Conservation (phyloP, 2,113 vertebrate genomes). For the Xiphias gladius region DNA sequence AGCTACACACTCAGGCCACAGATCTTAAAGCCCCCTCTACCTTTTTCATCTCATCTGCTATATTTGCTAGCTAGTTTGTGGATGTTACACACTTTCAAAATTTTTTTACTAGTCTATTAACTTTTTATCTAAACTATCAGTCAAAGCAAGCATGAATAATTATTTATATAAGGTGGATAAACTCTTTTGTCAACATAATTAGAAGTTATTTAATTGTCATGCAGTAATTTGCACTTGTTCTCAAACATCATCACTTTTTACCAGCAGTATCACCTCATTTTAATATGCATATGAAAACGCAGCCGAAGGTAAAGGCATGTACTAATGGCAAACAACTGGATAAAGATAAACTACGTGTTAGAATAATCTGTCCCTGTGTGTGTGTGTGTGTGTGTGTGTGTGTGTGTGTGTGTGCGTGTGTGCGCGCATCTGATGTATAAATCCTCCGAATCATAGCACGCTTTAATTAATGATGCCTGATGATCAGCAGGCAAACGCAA, state of each 20-base stretch:
- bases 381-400: conserved; percentile 1
- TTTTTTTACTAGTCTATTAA: background rate
- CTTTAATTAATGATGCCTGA: conserved; percentile 78
- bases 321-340: conserved; percentile 40
- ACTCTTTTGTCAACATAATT: conserved; percentile 1
- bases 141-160: background rate
- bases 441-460: conserved; percentile 59
- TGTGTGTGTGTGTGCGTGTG: background rate
- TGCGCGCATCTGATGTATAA: conserved; percentile 35
- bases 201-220: conserved; percentile 1
- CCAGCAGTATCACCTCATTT: conserved; percentile 17
- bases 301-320: background rate
- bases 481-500: conserved; percentile 76
- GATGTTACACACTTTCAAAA: background rate
- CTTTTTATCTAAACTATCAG: background rate
- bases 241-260: conserved; percentile 10
- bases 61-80: background rate
- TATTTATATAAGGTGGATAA: background rate
- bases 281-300: conserved; percentile 20
- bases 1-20: conserved; percentile 17
- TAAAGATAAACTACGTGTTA: conserved; percentile 51
- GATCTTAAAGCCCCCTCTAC: background rate
- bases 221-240: conserved; percentile 14
- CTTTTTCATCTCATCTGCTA: background rate
- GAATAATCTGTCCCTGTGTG: conserved; percentile 25